phyloP scores from a whole-genome alignment of 2,888 invertebrate genomes.

The Drosophila greeni region DNA sequence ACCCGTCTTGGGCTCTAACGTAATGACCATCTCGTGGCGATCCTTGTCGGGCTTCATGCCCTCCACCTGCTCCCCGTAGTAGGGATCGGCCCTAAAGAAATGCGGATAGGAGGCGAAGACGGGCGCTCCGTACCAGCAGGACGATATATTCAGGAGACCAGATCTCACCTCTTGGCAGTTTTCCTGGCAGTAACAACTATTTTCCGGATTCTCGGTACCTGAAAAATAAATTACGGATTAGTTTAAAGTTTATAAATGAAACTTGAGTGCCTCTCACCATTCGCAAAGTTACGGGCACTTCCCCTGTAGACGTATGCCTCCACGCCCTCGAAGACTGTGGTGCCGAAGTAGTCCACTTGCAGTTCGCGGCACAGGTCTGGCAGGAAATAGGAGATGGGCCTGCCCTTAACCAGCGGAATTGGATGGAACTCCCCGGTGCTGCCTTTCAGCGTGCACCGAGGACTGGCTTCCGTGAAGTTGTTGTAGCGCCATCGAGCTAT shows the following conservation, averaged over 20 bases:
- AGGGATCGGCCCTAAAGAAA: constrained; percentile 87
- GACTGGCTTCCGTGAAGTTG: constrained; percentile 80
- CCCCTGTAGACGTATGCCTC: constrained; percentile 84
- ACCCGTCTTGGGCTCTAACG: constrained; percentile 87
- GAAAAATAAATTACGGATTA: background rate
- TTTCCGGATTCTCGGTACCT: constrained; percentile 82
- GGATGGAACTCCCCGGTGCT: constrained; percentile 90
- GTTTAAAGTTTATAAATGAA: background rate
- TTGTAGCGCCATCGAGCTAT: constrained; percentile 86
- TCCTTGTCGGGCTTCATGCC: constrained; percentile 85
- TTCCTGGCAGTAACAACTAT: constrained; percentile 85
- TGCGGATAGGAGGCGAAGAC: constrained; percentile 90
- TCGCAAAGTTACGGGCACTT: constrained; percentile 83
- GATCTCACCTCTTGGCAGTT: constrained; percentile 82
- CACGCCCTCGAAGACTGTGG: constrained; percentile 81
- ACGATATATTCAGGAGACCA: constrained; percentile 86
- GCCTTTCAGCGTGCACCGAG: constrained; percentile 83
- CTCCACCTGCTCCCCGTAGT: constrained; percentile 82
- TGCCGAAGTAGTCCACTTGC: constrained; percentile 82
- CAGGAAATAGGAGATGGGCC: constrained; percentile 83
- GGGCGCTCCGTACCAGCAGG: constrained; percentile 88
- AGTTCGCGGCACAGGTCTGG: constrained; percentile 87
- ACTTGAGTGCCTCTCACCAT: constrained; percentile 79
- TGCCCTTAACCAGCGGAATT: constrained; percentile 81
- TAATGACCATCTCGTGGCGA: constrained; percentile 86